Percentiles rank a stretch among this genome's conserved stretches.
phyloP scores from a whole-genome alignment of 2,113 vertebrate species.

The Dasyprocta punctata region DNA sequence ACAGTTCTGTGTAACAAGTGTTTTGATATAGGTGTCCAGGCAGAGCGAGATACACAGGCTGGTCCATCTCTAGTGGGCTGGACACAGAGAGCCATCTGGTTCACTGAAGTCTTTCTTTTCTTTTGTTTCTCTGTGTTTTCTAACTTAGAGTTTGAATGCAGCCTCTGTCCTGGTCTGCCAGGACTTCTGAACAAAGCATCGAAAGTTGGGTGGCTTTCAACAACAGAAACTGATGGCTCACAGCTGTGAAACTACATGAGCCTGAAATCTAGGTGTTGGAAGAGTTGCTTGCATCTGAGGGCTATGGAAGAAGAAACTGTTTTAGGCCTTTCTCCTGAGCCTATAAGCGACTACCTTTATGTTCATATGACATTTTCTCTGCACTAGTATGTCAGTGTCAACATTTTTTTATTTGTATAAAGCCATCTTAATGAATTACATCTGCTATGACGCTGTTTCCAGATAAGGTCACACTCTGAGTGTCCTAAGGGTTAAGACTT shows the following conservation, averaged over 20 bases:
- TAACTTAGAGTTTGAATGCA: not conserved
- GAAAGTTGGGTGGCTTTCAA: not conserved
- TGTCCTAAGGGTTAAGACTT: not conserved
- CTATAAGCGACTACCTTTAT: not conserved
- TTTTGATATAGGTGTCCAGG: not conserved
- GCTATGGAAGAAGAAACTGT: not conserved
- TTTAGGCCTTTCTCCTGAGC: not conserved
- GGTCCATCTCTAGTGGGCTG: no score
- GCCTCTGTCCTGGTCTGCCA: not conserved
- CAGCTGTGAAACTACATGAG: not conserved
- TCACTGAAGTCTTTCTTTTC: not conserved
- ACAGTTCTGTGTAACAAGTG: not conserved
- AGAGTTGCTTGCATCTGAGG: not conserved
- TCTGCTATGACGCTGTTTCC: not conserved
- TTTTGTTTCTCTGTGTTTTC: not conserved
- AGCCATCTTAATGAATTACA: not conserved
- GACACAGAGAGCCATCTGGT: not conserved
- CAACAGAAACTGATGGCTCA: not conserved
- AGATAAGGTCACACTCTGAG: not conserved
- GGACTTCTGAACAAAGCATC: not conserved
- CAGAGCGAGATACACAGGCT: not conserved
- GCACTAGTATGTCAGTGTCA: not conserved
- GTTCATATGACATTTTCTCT: not conserved
- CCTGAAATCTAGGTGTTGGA: not conserved
- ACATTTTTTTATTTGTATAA: not conserved